Base-by-base conservation (phyloP, 2,888 invertebrate species). In the Sphaeridia pumilis region DNA sequence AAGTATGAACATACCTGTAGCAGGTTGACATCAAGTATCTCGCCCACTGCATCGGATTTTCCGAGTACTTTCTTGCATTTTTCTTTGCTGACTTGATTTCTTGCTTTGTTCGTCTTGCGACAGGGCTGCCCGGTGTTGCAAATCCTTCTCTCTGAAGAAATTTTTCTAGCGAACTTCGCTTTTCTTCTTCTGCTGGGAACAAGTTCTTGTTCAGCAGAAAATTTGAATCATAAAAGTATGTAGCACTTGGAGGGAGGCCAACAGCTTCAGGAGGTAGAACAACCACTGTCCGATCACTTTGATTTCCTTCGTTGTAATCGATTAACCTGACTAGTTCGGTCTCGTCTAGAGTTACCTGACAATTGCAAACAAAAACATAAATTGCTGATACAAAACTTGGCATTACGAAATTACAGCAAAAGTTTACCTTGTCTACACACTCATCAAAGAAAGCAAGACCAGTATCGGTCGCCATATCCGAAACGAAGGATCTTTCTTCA, bases 391-490 rank as follows among this genome's bases (percentile, higher is more conserved):
- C 14, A 45, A 10, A 10, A 7, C 12, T 22, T 17, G 24, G 27
- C 10, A 45, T 31, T 31, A 4, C 20, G 4, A 21, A 4, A 22
- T 48, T 28, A 24, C 1, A 42, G 12, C 36, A 28, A 38, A 38
- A 27, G n/a, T 44, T 44, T 60, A 83, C 76, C 69, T 85, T 82
- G 68, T 93, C 93, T 5, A 87, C 84, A 70, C 95, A 97, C 68
- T 98, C 95, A 71, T 98, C 98, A 69, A 98, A 98, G 73, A 92
- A 92, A 14, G 87, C 89, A 53, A 98, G 74, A 44, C 92, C 89
- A 56, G 90, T 89, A 73, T 97, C 95, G 21, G 41, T 27, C 7
- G 24, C 41, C 66, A 87, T 89, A 69, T 95, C 95, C n/a, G 93
- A 92, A 1, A 95, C 92, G 73, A 99, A 97, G 63, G 94, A 94